Conservation (phyloP, 64 coral and sea anemone species). For the Pachyseris speciosa region DNA sequence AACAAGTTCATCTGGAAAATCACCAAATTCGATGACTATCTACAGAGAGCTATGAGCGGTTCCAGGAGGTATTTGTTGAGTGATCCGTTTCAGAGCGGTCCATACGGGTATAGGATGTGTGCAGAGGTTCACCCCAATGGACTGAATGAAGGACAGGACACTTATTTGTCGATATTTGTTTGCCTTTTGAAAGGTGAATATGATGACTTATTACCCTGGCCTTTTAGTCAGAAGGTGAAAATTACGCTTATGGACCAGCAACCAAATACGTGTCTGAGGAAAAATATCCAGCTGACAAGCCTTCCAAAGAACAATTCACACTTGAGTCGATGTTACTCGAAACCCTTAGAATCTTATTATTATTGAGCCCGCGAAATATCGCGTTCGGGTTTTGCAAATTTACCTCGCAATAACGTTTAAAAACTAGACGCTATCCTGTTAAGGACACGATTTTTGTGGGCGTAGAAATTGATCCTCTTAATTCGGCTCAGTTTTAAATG, state of each 20-base stretch:
- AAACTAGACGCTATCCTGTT: neutral
- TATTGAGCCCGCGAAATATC: neutral
- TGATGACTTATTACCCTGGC: no score
- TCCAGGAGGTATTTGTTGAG: neutral
- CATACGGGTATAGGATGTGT: neutral
- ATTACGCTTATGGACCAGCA: constrained; percentile 33
- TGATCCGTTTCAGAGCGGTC: neutral
- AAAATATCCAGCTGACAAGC: neutral
- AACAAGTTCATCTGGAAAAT: constrained; percentile 17
- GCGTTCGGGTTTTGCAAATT: constrained; percentile 19
- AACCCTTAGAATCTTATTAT: neutral
- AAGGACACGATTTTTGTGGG: neutral
- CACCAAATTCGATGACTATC: neutral
- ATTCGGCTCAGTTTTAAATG: no score
- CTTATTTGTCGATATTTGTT: neutral
- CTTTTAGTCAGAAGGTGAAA: neutral
- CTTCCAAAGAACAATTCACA: neutral
- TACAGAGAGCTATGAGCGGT: neutral
- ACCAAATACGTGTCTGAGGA: neutral
- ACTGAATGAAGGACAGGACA: neutral
- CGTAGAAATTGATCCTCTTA: neutral
- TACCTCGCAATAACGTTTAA: neutral
- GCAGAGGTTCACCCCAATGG: neutral
- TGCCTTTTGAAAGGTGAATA: constrained; percentile 16
- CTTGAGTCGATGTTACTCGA: neutral